Percentiles rank a stretch among this genome's conserved stretches.
Conservation (phyloP, 1,140 invertebrate species). For the Drosophila elegans region DNA sequence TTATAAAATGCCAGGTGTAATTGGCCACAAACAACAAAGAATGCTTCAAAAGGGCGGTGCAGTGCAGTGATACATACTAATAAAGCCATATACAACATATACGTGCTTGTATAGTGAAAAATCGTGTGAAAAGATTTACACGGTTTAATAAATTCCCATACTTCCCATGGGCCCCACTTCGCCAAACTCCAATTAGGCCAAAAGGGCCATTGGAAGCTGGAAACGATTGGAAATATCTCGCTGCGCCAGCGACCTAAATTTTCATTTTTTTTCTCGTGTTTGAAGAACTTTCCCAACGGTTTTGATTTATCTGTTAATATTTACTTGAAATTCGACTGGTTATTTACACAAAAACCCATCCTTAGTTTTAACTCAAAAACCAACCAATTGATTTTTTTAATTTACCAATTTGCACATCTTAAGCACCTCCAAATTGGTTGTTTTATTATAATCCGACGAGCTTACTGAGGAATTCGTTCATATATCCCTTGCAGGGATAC, state of each 20-base stretch:
- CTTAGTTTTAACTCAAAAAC: neutral
- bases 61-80: conserved; percentile 33
- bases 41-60: conserved; percentile 36
- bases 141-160: neutral
- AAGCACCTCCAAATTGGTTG: conserved; percentile 12
- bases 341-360: conserved; percentile 12
- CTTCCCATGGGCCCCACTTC: neutral
- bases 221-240: conserved; percentile 8
- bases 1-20: conserved; percentile 7
- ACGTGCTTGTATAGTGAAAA: conserved; percentile 4
- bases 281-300: conserved; percentile 6
- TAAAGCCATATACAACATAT: conserved; percentile 4
- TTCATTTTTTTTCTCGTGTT: neutral
- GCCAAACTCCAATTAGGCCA: conserved; percentile 33
- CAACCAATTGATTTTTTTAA: neutral
- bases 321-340: neutral
- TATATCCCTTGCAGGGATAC: conserved; percentile 6
- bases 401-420: neutral
- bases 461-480: neutral
- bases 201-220: conserved; percentile 39
- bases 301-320: conserved; percentile 40
- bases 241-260: conserved; percentile 23
- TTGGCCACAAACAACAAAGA: conserved; percentile 9
- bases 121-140: neutral
- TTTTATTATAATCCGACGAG: neutral